Conservation (phyloP, 2,113 vertebrate genomes). For the Equus quagga region DNA sequence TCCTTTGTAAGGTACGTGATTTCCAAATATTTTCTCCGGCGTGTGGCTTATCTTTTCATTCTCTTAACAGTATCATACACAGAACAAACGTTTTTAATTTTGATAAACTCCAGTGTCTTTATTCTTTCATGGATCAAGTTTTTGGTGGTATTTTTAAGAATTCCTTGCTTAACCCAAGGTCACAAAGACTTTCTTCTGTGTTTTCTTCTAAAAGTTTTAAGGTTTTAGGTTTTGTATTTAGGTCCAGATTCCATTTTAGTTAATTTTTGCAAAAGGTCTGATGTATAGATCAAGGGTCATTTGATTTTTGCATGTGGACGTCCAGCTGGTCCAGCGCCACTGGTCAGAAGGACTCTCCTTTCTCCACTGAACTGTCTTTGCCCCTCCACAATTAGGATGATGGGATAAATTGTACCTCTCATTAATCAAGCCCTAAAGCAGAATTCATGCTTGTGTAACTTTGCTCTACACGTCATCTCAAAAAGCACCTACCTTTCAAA, state of each 20-base stretch:
- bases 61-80: background rate
- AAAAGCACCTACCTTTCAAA: slow-evolving; percentile 85
- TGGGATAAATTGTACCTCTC: fast-evolving
- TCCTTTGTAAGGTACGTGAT: background rate
- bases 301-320: fast-evolving
- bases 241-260: background rate
- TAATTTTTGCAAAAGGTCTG: background rate
- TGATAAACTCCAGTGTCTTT: background rate
- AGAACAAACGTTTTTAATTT: background rate
- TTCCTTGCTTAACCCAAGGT: background rate
- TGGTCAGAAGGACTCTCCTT: background rate
- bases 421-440: background rate
- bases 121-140: background rate
- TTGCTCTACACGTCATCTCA: background rate
- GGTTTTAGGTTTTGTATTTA: background rate
- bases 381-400: background rate
- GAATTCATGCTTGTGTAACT: background rate
- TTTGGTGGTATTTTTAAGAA: background rate
- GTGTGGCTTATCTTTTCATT: background rate
- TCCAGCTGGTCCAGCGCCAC: fast-evolving
- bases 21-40: background rate
- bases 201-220: background rate
- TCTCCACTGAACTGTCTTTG: background rate
- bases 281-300: fast-evolving
- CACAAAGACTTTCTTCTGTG: background rate